phyloP scores from a whole-genome alignment of 2,113 vertebrate genomes.

The Archilochus colubris region DNA sequence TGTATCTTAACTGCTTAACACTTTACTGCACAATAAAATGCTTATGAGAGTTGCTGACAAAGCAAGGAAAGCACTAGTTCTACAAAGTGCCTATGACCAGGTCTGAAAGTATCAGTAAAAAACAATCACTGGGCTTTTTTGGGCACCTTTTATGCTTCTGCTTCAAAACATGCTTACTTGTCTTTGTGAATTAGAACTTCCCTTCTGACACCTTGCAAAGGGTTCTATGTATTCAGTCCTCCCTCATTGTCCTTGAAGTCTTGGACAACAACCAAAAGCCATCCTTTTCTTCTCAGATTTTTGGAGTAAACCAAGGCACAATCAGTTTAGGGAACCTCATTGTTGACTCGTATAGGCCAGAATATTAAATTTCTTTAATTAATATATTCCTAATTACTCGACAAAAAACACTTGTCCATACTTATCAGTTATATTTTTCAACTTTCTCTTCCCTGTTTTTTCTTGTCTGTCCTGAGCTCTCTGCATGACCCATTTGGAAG shows the following conservation, averaged over 20 bases:
- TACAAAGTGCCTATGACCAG: not conserved
- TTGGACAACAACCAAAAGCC: not conserved
- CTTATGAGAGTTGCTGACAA: not conserved
- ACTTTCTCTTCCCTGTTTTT: not conserved
- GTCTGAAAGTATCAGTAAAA: not conserved
- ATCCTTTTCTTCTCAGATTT: not conserved
- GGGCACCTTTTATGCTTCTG: not conserved
- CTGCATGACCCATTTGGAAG: not conserved
- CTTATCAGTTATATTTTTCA: not conserved
- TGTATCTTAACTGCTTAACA: not conserved
- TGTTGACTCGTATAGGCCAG: not conserved
- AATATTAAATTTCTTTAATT: not conserved
- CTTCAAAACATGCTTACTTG: not conserved
- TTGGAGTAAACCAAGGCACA: not conserved
- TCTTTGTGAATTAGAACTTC: not conserved
- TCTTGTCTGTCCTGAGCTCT: not conserved
- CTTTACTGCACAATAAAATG: not conserved
- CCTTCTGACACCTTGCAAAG: not conserved
- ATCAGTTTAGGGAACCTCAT: not conserved
- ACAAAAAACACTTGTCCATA: not conserved
- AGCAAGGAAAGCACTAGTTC: not conserved
- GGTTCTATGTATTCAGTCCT: not conserved
- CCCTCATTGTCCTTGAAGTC: not conserved
- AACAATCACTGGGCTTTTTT: not conserved
- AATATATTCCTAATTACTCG: not conserved